Conservation (phyloP, 2,888 invertebrate genomes). For the Rhamphomyia laevipes region DNA sequence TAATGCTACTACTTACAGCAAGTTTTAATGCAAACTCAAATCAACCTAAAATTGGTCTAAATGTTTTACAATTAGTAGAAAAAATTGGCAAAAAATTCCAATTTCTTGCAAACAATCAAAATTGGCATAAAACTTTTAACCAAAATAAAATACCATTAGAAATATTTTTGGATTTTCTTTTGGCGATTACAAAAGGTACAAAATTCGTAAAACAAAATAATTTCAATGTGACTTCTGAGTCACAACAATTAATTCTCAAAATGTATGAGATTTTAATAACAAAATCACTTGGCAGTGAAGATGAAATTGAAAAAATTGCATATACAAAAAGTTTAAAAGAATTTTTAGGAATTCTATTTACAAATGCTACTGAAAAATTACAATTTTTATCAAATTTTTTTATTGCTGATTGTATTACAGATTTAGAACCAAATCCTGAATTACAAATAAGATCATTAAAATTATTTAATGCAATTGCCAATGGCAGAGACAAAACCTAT, state of each 20-base stretch:
- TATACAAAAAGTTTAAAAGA: constrained; percentile 31
- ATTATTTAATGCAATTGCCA: constrained; percentile 23
- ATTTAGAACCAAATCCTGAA: constrained; percentile 18
- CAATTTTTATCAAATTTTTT: constrained; percentile 48
- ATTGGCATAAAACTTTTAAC: constrained; percentile 24
- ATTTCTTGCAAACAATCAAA: too few relatives aligned
- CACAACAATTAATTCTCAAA: constrained; percentile 16
- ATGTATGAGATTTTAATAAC: constrained; percentile 21
- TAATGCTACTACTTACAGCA: constrained; percentile 24
- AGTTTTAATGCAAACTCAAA: constrained; percentile 19
- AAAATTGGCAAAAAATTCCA: too few relatives aligned
- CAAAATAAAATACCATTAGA: constrained; percentile 43
- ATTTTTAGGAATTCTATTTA: constrained; percentile 40
- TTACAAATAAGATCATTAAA: constrained; percentile 42
- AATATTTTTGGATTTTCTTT: constrained; percentile 44
- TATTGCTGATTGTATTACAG: constrained; percentile 21
- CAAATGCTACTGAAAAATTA: constrained; percentile 38
- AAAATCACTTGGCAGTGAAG: constrained; percentile 14
- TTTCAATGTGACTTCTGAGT: background rate
- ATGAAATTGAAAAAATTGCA: constrained; percentile 16
- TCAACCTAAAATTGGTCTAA: too few relatives aligned
- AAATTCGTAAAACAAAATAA: constrained; percentile 19
- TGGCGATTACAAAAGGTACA: constrained; percentile 40
- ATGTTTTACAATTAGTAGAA: too few relatives aligned
- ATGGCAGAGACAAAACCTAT: constrained; percentile 14